phyloP scores from a whole-genome alignment of 1,140 invertebrate genomes.

The Metaphire vulgaris region DNA sequence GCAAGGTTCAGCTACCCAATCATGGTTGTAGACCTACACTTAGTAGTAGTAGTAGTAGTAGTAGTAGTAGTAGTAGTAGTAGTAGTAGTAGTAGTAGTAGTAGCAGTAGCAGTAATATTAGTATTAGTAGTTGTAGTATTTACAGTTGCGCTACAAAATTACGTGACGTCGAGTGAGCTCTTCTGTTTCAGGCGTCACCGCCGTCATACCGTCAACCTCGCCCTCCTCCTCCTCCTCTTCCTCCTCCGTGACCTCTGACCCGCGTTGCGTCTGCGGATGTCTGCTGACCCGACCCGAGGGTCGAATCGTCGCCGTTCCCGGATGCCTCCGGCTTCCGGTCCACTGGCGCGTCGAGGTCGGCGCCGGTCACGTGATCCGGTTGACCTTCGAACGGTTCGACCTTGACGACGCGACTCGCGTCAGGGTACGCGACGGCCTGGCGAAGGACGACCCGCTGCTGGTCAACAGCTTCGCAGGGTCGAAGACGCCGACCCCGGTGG shows the following conservation, averaged over 20 bases:
- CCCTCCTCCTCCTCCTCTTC: no score
- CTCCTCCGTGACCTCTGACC: background rate
- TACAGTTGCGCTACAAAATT: background rate
- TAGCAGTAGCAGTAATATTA: background rate
- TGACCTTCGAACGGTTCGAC: background rate
- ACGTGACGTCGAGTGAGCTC: no score
- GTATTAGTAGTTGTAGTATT: background rate
- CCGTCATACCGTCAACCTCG: no score
- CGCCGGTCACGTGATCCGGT: background rate
- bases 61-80: conserved; percentile 2
- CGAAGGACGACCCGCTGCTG: background rate
- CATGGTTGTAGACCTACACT: background rate
- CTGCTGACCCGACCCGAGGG: background rate
- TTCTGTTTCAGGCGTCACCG: no score
- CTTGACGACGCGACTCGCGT: background rate
- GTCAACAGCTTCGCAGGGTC: background rate
- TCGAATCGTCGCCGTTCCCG: background rate
- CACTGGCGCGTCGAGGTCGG: background rate
- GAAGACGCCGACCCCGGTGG: background rate
- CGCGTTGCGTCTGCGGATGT: background rate
- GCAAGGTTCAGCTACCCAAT: no score
- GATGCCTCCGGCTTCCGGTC: background rate
- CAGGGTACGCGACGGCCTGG: background rate
- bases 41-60: conserved; percentile 3
- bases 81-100: conserved; percentile 2